Percentiles rank a stretch among this genome's conserved stretches.
phyloP scores from a whole-genome alignment of 2,888 invertebrate genomes.

The Tinea pellionella region DNA sequence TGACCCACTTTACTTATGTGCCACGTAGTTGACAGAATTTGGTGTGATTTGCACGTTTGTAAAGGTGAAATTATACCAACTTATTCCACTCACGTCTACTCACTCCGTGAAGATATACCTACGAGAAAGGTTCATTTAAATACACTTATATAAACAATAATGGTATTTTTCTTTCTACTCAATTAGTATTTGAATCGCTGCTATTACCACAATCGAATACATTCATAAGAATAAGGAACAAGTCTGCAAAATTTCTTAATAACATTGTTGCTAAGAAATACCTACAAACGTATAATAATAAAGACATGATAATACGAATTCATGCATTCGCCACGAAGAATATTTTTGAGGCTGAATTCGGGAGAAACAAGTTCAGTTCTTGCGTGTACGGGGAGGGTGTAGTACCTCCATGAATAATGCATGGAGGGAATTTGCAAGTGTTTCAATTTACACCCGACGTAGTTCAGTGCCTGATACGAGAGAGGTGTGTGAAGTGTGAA shows the following conservation, averaged over 20 bases:
- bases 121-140: background rate
- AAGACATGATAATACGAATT: conserved; percentile 5
- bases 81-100: conserved; percentile 1
- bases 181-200: background rate
- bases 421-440: conserved; percentile 68
- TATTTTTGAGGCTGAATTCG: conserved; percentile 3
- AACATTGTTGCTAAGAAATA: background rate
- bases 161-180: background rate
- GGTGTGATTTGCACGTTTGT: conserved; percentile 44
- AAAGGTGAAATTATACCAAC: background rate
- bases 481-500: conserved; percentile 56
- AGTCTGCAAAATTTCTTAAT: background rate
- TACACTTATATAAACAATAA: background rate
- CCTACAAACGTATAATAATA: background rate
- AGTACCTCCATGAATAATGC: conserved; percentile 63
- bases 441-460: conserved; percentile 68
- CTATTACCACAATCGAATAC: background rate
- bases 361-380: conserved; percentile 1
- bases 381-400: conserved; percentile 35
- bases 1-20: conserved; percentile 60
- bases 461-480: conserved; percentile 52
- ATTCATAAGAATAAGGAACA: background rate
- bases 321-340: conserved; percentile 5
- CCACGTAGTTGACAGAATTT: conserved; percentile 38
- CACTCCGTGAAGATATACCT: background rate